These are phyloP conservation scores for Gerris lacustris DNA, from an alignment of 2,888 invertebrate species.

Conservation along the genomic window DNA sequence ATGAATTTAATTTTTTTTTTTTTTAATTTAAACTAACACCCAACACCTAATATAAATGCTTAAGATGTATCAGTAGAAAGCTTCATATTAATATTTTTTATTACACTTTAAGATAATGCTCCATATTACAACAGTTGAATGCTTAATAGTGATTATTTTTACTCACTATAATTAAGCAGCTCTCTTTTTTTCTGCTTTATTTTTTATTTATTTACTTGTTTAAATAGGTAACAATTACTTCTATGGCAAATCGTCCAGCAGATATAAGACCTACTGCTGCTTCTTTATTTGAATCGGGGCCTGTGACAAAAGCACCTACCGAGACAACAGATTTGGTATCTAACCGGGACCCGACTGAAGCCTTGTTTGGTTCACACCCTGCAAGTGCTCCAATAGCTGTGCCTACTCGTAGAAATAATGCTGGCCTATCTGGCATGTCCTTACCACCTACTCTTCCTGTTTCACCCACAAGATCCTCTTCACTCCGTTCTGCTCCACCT, in stretches of 20 bases:
- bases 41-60: no score
- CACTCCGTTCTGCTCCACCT: constrained; percentile 18
- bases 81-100: no score
- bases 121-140: no score
- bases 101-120: no score
- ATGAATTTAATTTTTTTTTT: no score
- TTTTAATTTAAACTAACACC: no score
- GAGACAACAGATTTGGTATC: background rate
- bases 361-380: constrained; percentile 16
- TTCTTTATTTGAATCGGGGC: constrained; percentile 11
- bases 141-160: no score
- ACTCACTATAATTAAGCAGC: no score
- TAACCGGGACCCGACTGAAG: background rate
- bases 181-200: background rate
- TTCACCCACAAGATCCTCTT: constrained; percentile 18
- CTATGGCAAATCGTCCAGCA: constrained; percentile 39
- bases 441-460: constrained; percentile 19
- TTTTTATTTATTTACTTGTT: background rate
- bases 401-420: constrained; percentile 36
- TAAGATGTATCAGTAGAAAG: no score
- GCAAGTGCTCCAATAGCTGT: constrained; percentile 43
- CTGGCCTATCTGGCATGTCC: constrained; percentile 6
- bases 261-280: constrained; percentile 28
- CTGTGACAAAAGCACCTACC: background rate
- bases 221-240: constrained; percentile 53